Percentiles rank a stretch among this genome's conserved stretches.
Evolutionary conservation across 2,113 vertebrate species (phyloP).

Genomic region (Megaceryle maxima): DNA sequence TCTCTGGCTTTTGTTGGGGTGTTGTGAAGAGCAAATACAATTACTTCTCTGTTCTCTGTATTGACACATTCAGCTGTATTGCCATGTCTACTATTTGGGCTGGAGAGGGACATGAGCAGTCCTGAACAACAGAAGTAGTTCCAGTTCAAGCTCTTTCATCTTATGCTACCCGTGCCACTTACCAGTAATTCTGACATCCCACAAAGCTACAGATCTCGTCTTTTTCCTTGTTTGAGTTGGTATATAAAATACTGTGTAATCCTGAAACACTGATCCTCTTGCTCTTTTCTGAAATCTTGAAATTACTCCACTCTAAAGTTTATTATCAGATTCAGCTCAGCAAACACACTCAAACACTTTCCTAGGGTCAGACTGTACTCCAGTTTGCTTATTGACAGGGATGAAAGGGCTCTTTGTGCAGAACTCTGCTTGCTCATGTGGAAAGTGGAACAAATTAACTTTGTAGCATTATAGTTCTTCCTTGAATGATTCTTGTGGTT

Average conservation of each 20-base stretch:
- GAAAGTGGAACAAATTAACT: slow-evolving; percentile 3
- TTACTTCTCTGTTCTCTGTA: neutral
- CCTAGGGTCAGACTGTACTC: neutral
- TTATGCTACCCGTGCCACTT: neutral
- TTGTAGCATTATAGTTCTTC: neutral
- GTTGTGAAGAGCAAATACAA: neutral
- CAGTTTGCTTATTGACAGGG: neutral
- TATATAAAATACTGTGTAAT: neutral
- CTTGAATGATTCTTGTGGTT: neutral
- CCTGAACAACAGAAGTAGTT: neutral
- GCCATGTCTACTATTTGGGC: neutral
- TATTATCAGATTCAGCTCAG: neutral
- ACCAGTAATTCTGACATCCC: neutral
- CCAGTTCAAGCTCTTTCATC: neutral
- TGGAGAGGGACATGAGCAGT: neutral
- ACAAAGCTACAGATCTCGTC: neutral
- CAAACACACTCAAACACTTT: neutral
- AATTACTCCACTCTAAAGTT: neutral
- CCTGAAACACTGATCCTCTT: neutral
- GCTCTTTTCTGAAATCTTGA: neutral
- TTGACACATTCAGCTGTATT: neutral
- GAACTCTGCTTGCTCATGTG: neutral
- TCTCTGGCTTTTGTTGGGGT: neutral
- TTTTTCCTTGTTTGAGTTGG: neutral
- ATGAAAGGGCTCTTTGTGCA: slow-evolving; percentile 20